Conservation (phyloP, 2,888 invertebrate genomes). For the Oscheius myriophilus region DNA sequence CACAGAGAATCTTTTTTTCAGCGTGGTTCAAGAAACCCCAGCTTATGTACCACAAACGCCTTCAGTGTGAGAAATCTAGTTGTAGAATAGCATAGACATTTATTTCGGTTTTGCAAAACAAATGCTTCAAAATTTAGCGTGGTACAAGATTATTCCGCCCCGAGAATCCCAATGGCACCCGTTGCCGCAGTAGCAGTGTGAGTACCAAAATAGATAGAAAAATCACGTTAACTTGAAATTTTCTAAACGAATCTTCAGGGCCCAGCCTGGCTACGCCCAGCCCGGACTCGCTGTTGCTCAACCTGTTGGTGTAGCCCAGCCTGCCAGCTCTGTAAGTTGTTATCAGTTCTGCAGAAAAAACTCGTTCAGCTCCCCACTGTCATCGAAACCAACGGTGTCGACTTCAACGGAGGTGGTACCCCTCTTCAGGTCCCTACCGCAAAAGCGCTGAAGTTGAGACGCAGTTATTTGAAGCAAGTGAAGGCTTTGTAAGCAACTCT, state of each 20-base stretch:
- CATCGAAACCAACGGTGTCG: constrained; percentile 9
- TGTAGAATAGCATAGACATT: too few relatives aligned
- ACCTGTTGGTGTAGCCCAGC: too few relatives aligned
- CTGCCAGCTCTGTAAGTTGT: too few relatives aligned
- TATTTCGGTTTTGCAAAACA: too few relatives aligned
- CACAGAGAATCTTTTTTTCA: not conserved
- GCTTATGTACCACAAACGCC: constrained; percentile 5
- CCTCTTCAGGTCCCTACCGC: constrained; percentile 11
- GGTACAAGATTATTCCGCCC: not conserved
- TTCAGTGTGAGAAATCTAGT: constrained; percentile 5
- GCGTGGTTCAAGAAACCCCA: constrained; percentile 16
- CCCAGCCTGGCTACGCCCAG: too few relatives aligned
- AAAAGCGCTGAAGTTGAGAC: constrained; percentile 20
- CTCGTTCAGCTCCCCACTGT: constrained; percentile 13
- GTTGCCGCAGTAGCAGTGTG: constrained; percentile 16
- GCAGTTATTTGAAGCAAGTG: constrained; percentile 14
- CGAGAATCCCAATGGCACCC: constrained; percentile 21
- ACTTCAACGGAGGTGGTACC: not conserved
- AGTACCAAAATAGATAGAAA: not conserved
- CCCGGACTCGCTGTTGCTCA: too few relatives aligned
- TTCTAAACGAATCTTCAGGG: too few relatives aligned
- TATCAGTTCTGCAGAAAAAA: too few relatives aligned
- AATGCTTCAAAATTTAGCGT: too few relatives aligned
- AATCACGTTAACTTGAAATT: too few relatives aligned
- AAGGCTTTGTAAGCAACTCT: not conserved